Conservation (phyloP, 2,113 vertebrate genomes). For the Mesocricetus auratus region DNA sequence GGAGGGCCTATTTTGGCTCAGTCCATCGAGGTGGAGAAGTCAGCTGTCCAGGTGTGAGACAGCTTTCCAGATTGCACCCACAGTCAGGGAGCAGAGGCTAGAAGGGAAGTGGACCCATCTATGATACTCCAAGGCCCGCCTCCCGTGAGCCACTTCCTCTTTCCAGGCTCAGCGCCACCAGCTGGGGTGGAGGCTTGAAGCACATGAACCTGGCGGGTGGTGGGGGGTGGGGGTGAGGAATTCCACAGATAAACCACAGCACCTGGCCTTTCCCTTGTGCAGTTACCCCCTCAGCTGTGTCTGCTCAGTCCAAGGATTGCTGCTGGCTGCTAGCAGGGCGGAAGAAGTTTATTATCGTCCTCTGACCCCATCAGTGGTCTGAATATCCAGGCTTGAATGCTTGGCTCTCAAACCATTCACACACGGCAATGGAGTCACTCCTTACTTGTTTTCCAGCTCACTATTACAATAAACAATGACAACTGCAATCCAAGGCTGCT, state of each 20-base stretch:
- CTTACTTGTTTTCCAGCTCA: not conserved
- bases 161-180: not conserved
- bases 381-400: not conserved
- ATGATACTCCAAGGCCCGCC: no score
- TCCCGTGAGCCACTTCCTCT: not conserved
- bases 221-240: not conserved
- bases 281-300: fast-evolving
- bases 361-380: fast-evolving
- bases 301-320: fast-evolving
- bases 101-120: not conserved
- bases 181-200: not conserved
- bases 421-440: fast-evolving
- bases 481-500: not conserved
- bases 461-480: not conserved
- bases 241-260: not conserved
- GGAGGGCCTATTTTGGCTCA: not conserved
- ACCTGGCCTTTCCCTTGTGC: fast-evolving
- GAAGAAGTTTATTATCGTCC: fast-evolving
- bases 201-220: not conserved
- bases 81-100: not conserved
- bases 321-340: not conserved
- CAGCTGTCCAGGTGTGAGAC: not conserved
- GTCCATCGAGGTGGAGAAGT: not conserved
- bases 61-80: not conserved
- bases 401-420: not conserved